Evolutionary conservation across 1,140 invertebrate species (phyloP).

Genomic region (Drosophila ficusphila): DNA sequence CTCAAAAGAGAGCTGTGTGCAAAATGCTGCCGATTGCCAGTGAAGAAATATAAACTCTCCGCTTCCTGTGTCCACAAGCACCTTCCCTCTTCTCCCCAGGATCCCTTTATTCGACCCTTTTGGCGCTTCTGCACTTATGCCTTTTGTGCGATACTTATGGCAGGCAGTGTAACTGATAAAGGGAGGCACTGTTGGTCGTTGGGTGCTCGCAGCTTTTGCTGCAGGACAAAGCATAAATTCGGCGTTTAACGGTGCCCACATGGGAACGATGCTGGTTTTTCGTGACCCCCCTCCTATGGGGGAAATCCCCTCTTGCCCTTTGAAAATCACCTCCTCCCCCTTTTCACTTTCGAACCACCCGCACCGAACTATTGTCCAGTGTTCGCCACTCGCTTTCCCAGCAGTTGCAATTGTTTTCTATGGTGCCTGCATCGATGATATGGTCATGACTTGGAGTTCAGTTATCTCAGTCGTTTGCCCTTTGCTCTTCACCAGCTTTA

Average conservation of each 20-base stretch:
- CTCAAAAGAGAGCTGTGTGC: constrained; percentile 4
- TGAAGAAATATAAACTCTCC: constrained; percentile 52
- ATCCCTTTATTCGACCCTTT: not conserved
- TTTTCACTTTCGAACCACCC: constrained; percentile 1
- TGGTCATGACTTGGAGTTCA: constrained; percentile 54
- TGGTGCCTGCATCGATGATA: constrained; percentile 61
- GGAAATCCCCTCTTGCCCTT: too few species aligned
- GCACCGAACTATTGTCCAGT: constrained; percentile 41
- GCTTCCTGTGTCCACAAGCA: constrained; percentile 11
- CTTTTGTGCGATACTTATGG: constrained; percentile 68
- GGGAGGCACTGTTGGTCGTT: constrained; percentile 2
- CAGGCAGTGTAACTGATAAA: constrained; percentile 43
- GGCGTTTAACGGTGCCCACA: constrained; percentile 39
- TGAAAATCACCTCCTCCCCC: not conserved
- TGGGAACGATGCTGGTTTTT: constrained; percentile 20
- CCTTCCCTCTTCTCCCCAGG: not conserved
- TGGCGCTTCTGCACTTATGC: constrained; percentile 13
- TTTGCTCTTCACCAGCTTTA: not conserved
- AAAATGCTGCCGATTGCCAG: constrained; percentile 47
- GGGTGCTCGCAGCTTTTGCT: constrained; percentile 5
- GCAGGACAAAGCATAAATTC: constrained; percentile 56
- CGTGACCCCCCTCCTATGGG: not conserved
- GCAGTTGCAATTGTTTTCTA: constrained; percentile 73
- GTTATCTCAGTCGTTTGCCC: constrained; percentile 53
- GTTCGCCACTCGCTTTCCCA: constrained; percentile 17